Conservation (phyloP, 2,888 invertebrate species). For the Pachycephus smyrnensis region DNA sequence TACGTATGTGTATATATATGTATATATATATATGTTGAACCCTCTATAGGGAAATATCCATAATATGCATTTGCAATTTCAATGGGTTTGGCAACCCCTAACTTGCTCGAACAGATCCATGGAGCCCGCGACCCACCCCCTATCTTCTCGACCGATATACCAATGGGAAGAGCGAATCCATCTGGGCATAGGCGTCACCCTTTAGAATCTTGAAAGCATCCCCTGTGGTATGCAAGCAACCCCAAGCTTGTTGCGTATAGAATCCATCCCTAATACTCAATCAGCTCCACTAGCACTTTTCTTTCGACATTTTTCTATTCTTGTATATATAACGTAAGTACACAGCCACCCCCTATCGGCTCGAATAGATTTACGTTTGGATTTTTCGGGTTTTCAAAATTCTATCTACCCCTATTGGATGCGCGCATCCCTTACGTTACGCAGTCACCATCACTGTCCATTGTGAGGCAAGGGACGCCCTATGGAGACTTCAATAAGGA, state of each 20-base stretch:
- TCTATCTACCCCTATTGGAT: background rate
- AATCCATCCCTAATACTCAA: background rate
- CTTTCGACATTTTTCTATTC: background rate
- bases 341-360: constrained; percentile 10
- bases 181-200: background rate
- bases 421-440: background rate
- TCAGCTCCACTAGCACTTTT: background rate
- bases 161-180: background rate
- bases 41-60: constrained; percentile 66
- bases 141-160: constrained; percentile 18
- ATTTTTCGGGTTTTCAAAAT: constrained; percentile 27
- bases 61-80: constrained; percentile 68
- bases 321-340: background rate
- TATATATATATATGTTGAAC: constrained; percentile 39
- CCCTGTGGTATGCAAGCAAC: background rate
- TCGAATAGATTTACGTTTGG: constrained; percentile 34
- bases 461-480: background rate
- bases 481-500: background rate
- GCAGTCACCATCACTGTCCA: background rate
- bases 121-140: constrained; percentile 42
- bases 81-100: constrained; percentile 59
- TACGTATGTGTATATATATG: constrained; percentile 20
- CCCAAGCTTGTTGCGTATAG: background rate
- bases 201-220: background rate
- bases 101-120: constrained; percentile 46